Evolutionary conservation across 2,113 vertebrate species (phyloP).

Genomic region (Pseudolaguvia tuberculata): DNA sequence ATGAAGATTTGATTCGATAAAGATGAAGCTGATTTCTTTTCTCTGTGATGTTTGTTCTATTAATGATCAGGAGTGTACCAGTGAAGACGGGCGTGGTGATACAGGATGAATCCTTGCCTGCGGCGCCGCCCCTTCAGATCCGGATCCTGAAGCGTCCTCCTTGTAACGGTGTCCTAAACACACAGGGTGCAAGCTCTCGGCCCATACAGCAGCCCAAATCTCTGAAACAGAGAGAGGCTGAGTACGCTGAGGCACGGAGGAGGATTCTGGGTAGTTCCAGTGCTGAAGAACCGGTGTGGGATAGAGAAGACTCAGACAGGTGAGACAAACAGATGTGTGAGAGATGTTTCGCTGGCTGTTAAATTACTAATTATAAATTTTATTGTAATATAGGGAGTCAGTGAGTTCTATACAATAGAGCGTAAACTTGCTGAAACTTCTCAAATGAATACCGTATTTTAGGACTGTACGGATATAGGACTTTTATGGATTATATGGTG

Average conservation of each 20-base stretch:
- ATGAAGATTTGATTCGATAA: too few relatives aligned
- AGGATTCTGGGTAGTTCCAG: constrained; percentile 91
- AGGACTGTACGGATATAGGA: too few relatives aligned
- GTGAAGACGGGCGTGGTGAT: constrained; percentile 88
- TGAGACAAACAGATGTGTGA: constrained; percentile 18
- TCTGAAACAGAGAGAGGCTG: constrained; percentile 87
- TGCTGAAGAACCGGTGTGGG: constrained; percentile 82
- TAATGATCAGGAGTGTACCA: constrained; percentile 71
- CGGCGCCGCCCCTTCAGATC: constrained; percentile 88
- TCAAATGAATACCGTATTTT: too few relatives aligned
- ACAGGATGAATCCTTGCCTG: constrained; percentile 87
- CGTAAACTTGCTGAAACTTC: too few relatives aligned
- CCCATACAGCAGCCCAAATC: constrained; percentile 84
- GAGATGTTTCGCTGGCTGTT: too few relatives aligned
- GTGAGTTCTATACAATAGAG: too few relatives aligned
- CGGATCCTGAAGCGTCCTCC: constrained; percentile 90
- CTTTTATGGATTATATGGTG: too few relatives aligned
- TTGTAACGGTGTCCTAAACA: constrained; percentile 79
- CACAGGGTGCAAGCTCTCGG: constrained; percentile 67
- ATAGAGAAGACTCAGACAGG: constrained; percentile 64
- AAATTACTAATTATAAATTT: too few relatives aligned
- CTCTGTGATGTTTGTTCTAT: not conserved
- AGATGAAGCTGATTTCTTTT: not conserved
- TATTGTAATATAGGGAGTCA: too few relatives aligned
- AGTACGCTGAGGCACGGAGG: constrained; percentile 88